Conservation (phyloP, 2,797 vertebrate genomes). For the Parauchenoglanis punctatus region DNA sequence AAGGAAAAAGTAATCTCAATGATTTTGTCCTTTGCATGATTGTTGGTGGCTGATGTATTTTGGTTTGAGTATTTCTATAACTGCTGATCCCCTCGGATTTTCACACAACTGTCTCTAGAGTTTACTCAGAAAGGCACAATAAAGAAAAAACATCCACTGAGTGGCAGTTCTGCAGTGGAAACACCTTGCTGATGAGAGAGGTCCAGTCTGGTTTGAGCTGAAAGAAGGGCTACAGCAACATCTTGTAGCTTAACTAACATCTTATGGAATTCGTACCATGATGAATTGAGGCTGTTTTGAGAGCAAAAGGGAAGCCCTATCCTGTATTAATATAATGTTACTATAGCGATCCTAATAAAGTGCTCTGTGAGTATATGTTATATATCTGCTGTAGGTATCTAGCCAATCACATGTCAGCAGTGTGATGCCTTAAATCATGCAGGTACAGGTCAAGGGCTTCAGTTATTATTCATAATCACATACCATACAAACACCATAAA, state of each 20-base stretch:
- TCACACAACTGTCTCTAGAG: not conserved
- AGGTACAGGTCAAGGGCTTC: not conserved
- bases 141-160: not conserved
- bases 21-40: not conserved
- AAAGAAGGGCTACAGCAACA: not conserved
- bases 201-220: not conserved
- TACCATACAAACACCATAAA: no score
- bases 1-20: not conserved
- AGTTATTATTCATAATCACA: no score
- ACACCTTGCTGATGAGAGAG: not conserved
- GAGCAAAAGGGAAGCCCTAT: no score
- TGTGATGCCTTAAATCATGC: not conserved
- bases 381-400: not conserved
- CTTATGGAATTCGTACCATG: no score
- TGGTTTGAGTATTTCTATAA: not conserved
- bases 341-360: no score
- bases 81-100: not conserved
- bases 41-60: not conserved
- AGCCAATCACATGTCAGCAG: not conserved
- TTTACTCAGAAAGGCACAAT: not conserved
- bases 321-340: no score
- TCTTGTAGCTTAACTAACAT: not conserved
- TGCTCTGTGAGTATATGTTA: no score
- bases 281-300: no score
- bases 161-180: not conserved